phyloP scores from a whole-genome alignment of 2,113 vertebrate genomes.

The Hoplias malabaricus region DNA sequence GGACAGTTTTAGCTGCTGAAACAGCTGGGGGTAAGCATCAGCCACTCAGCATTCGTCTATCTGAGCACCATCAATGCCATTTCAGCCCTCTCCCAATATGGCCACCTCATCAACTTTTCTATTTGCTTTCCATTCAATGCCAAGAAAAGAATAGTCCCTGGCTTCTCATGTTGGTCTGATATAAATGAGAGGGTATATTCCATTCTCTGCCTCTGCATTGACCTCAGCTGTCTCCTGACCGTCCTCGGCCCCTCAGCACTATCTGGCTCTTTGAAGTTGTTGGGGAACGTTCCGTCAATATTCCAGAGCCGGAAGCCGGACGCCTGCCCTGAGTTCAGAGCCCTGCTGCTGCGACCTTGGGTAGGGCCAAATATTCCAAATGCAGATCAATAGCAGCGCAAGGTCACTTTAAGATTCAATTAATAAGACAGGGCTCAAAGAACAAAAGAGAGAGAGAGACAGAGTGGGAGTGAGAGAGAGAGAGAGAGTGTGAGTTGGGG shows the following conservation, averaged over 20 bases:
- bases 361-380: conserved; percentile 38
- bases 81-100: neutral
- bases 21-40: conserved; percentile 18
- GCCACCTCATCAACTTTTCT: conserved; percentile 37
- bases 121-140: neutral
- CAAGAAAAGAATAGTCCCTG: conserved; percentile 17
- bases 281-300: conserved; percentile 32
- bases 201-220: conserved; percentile 18
- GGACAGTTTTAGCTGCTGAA: conserved; percentile 30
- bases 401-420: conserved; percentile 54
- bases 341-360: conserved; percentile 34
- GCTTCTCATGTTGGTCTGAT: neutral
- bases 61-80: neutral
- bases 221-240: conserved; percentile 19
- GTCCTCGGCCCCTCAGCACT: conserved; percentile 44
- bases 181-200: conserved; percentile 17
- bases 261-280: conserved; percentile 25
- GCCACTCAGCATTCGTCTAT: conserved; percentile 3
- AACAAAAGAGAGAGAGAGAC: neutral
- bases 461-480: neutral
- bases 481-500: neutral
- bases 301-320: neutral
- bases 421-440: conserved; percentile 35
- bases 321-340: neutral
- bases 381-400: conserved; percentile 48